phyloP scores from a whole-genome alignment of 1,140 invertebrate species.

The Acromyrmex heyeri region DNA sequence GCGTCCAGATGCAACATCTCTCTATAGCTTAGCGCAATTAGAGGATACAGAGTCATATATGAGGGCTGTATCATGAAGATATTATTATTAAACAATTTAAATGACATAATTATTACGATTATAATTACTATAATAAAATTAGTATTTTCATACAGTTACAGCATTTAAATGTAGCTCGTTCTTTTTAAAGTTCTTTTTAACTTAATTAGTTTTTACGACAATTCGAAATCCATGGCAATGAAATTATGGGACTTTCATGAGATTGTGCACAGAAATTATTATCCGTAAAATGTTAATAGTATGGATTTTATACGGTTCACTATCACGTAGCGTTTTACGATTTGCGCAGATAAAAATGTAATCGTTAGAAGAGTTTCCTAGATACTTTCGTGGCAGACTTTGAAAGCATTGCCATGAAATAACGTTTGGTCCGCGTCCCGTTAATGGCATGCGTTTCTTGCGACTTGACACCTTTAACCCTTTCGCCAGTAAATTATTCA shows the following conservation, averaged over 20 bases:
- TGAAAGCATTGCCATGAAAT: background rate
- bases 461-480: slow-evolving; percentile 37
- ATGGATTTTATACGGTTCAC: background rate
- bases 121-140: background rate
- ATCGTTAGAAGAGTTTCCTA: slow-evolving; percentile 31
- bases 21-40: background rate
- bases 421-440: slow-evolving; percentile 43
- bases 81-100: background rate
- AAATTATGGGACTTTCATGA: background rate
- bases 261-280: background rate
- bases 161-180: background rate
- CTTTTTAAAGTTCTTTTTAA: background rate
- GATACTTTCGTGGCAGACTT: slow-evolving; percentile 21
- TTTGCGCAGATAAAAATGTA: background rate
- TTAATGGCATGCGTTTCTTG: slow-evolving; percentile 32
- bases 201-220: slow-evolving; percentile 1
- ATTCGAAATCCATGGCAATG: background rate
- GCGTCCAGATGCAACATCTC: slow-evolving; percentile 18
- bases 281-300: slow-evolving; percentile 13
- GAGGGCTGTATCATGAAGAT: background rate
- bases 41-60: background rate
- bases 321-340: background rate
- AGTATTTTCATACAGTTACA: background rate
- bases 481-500: slow-evolving; percentile 46
- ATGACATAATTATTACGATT: slow-evolving; percentile 12